Evolutionary conservation across 2,888 invertebrate species (phyloP), one percentile per base, ranked within the genome.

Genomic region (Oscheius myriophilus): DNA sequence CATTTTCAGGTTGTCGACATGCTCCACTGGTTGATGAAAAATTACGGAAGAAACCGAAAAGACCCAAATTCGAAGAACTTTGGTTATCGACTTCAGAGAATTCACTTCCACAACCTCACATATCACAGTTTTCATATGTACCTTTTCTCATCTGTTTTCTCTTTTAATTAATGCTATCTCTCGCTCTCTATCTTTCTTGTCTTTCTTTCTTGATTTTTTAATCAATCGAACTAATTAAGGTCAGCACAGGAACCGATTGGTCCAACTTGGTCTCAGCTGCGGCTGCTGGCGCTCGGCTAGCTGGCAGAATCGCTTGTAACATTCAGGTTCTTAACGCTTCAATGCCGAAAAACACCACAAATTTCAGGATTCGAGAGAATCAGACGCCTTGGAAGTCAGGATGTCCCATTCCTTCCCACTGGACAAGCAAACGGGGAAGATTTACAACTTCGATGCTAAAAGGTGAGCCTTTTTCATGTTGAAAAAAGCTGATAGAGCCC

Each of bases 101-200:
- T 89, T 42, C 89, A 89, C 77, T 89, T 89, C 74, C 88, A 88
- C 72, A 88, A 87, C n/a, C 80, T 89, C 21, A 88, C 88, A 2
- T 89, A 86, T 76, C 89, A 89, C 78, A 87, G n/a, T n/a, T n/a
- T n/a, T n/a, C n/a, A n/a, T n/a, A n/a, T n/a, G n/a, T n/a, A n/a
- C n/a, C n/a, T n/a, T n/a, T n/a, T n/a, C n/a, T n/a, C n/a, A n/a
- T n/a, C n/a, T n/a, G n/a, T n/a, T n/a, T n/a, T n/a, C n/a, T n/a
- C n/a, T n/a, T n/a, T n/a, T n/a, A n/a, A n/a, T n/a, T n/a, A n/a
- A n/a, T n/a, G n/a, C n/a, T n/a, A n/a, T n/a, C n/a, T n/a, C n/a
- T n/a, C n/a, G n/a, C n/a, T n/a, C n/a, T n/a, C n/a, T n/a, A n/a
- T n/a, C n/a, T n/a, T n/a, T n/a, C n/a, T n/a, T n/a, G n/a, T n/a